phyloP scores from a whole-genome alignment of 2,888 invertebrate species.

The Drosophila borealis region DNA sequence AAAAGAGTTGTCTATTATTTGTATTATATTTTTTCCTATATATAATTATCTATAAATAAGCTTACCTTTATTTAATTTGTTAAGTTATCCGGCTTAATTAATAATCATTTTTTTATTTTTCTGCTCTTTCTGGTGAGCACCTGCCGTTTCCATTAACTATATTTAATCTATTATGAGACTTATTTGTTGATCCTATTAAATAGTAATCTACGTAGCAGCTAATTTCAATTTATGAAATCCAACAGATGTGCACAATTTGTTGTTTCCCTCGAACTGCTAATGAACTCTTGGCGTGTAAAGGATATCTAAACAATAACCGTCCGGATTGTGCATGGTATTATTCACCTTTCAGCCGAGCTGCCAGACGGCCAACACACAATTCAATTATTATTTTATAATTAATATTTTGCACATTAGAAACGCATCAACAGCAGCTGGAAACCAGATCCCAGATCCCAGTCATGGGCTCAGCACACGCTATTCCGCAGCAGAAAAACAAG shows the following conservation, averaged over 20 bases:
- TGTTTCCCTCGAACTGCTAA: conserved; percentile 41
- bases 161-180: conserved; percentile 27
- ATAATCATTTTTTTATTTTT: conserved; percentile 7
- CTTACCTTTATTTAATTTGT: neutral
- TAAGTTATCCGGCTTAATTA: conserved; percentile 21
- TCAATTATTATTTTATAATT: conserved; percentile 81
- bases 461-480: conserved; percentile 65
- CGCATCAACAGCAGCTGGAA: conserved; percentile 75
- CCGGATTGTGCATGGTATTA: conserved; percentile 15
- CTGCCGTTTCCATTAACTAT: conserved; percentile 22
- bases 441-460: conserved; percentile 21
- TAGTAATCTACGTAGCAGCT: conserved; percentile 46
- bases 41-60: no score
- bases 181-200: conserved; percentile 57
- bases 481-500: neutral
- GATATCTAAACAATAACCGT: conserved; percentile 52
- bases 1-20: no score
- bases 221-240: conserved; percentile 53
- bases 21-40: no score
- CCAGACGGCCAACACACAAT: conserved; percentile 63
- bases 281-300: conserved; percentile 73
- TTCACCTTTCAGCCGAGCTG: conserved; percentile 61
- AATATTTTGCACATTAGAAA: conserved; percentile 79
- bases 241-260: conserved; percentile 54
- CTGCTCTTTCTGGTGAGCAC: neutral